These are phyloP conservation scores for Drosophila sordidula DNA, from an alignment of 2,888 invertebrate species.

Conservation along the genomic window DNA sequence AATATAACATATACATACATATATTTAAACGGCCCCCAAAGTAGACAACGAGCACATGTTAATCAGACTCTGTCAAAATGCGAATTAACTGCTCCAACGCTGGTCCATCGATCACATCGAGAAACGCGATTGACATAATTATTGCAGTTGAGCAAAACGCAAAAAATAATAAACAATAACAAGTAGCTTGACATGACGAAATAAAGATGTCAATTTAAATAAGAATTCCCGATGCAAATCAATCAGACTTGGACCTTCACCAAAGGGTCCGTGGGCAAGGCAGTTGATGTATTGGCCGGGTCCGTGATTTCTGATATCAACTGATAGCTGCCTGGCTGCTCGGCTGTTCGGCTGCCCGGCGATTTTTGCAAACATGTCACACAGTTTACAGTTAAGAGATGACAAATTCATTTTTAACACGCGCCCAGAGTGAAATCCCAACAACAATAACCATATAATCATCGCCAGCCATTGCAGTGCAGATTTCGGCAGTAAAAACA, in stretches of 20 bases:
- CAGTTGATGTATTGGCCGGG: conserved; percentile 79
- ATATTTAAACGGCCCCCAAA: not conserved
- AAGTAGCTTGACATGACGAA: conserved; percentile 20
- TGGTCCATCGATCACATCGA: conserved; percentile 69
- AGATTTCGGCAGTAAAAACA: conserved; percentile 36
- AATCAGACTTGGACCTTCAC: conserved; percentile 78
- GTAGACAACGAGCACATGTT: too few species aligned
- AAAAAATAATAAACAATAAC: conserved; percentile 38
- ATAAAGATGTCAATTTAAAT: conserved; percentile 72
- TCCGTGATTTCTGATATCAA: conserved; percentile 72
- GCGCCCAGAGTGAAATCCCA: conserved; percentile 67
- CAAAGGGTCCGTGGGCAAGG: conserved; percentile 25
- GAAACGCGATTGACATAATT: conserved; percentile 77
- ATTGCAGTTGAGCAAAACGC: conserved; percentile 55
- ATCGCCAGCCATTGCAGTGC: conserved; percentile 74
- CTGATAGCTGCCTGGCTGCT: conserved; percentile 13
- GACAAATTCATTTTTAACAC: conserved; percentile 83
- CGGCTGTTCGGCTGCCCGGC: conserved; percentile 29
- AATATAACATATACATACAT: not conserved
- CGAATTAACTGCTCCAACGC: conserved; percentile 1
- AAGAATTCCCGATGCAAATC: conserved; percentile 83
- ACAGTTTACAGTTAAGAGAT: conserved; percentile 78
- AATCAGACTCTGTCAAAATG: not conserved
- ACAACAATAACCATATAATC: conserved; percentile 64
- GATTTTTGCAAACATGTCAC: conserved; percentile 80